phyloP scores from a whole-genome alignment of 2,888 invertebrate genomes.

The Merodon equestris region DNA sequence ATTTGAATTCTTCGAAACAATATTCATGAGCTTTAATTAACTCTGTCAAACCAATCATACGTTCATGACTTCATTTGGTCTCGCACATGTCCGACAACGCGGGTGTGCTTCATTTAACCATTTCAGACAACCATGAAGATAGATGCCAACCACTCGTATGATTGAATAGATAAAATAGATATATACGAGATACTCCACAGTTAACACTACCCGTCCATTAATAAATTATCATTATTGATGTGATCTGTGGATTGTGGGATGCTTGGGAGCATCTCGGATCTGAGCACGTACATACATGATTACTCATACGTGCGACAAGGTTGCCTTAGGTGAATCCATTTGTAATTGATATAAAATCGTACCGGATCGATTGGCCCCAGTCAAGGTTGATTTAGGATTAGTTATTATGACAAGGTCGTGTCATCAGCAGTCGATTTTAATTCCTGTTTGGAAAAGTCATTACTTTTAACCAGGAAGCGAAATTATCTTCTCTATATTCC shows the following conservation, averaged over 20 bases:
- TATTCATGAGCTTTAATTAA: constrained; percentile 2
- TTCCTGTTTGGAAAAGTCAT: constrained; percentile 29
- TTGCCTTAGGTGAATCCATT: constrained; percentile 26
- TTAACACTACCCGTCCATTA: background rate
- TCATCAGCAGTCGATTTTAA: constrained; percentile 2
- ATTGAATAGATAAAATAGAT: too few relatives aligned
- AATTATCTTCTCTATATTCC: constrained; percentile 25
- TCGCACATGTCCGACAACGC: too few relatives aligned
- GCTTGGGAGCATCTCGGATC: background rate
- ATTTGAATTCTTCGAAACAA: background rate
- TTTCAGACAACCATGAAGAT: background rate
- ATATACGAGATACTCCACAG: too few relatives aligned
- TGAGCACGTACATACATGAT: background rate
- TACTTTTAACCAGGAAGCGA: constrained; percentile 5
- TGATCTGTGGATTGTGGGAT: background rate
- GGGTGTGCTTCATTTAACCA: too few relatives aligned
- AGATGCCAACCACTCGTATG: background rate
- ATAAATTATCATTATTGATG: too few relatives aligned
- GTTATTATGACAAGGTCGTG: too few relatives aligned
- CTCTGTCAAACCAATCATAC: constrained; percentile 31
- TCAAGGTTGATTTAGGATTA: too few relatives aligned
- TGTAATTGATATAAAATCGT: constrained; percentile 12
- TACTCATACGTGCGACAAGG: constrained; percentile 39
- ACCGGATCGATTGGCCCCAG: background rate
- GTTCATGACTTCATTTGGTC: constrained; percentile 34